Evolutionary conservation across 53 echinoderm and acorn worm genomes (phyloP).

Genomic region (Echinarachnius parma): DNA sequence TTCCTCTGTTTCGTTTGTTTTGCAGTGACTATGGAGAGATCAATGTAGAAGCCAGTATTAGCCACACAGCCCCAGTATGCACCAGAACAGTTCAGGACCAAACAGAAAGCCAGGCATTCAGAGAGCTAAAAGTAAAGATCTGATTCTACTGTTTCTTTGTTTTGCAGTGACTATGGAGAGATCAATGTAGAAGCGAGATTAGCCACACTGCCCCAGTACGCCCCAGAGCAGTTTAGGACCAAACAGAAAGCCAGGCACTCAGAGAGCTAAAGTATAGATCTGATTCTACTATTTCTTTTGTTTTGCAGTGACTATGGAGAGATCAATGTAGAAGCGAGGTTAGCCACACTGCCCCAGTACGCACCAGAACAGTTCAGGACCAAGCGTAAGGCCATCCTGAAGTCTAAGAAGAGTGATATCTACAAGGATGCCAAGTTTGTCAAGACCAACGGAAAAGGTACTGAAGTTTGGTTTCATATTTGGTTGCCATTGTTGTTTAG

Average conservation of each 20-base stretch:
- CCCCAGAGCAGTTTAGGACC: slow-evolving; percentile 63
- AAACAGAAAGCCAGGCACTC: too few species aligned
- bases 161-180: slow-evolving; percentile 58
- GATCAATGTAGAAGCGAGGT: slow-evolving; percentile 65
- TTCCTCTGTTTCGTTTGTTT: too few species aligned
- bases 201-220: slow-evolving; percentile 56
- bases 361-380: slow-evolving; percentile 69
- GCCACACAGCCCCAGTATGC: slow-evolving; percentile 57
- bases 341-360: slow-evolving; percentile 66
- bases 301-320: slow-evolving; percentile 67
- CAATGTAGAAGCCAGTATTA: slow-evolving; percentile 63
- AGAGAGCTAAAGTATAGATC: too few species aligned
- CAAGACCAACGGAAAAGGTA: slow-evolving; percentile 49
- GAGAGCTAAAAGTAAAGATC: too few species aligned
- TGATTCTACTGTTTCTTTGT: too few species aligned
- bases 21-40: slow-evolving; percentile 63
- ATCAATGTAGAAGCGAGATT: slow-evolving; percentile 67
- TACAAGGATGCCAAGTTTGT: slow-evolving; percentile 76
- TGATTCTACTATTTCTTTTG: neutral
- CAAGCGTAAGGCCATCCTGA: slow-evolving; percentile 39
- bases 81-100: slow-evolving; percentile 60
- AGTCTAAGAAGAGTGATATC: slow-evolving; percentile 55
- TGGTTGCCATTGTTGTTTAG: too few species aligned
- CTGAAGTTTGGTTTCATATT: too few species aligned
- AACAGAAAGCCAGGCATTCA: too few species aligned